Percentiles rank a stretch among this genome's conserved stretches.
phyloP scores from a whole-genome alignment of 2,888 invertebrate genomes.

The Cryptosula pallasiana region DNA sequence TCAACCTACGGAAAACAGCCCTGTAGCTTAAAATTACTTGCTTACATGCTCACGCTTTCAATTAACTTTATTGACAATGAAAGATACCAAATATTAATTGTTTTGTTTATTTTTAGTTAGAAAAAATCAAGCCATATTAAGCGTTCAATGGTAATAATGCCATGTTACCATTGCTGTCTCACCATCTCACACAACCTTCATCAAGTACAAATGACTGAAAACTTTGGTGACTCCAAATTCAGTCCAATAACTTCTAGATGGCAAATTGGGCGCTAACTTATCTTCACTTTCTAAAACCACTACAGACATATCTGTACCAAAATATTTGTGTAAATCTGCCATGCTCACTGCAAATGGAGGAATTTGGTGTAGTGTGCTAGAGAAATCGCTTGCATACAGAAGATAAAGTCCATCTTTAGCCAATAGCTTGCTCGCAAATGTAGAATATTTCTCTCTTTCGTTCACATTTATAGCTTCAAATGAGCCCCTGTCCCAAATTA shows the following conservation, averaged over 20 bases:
- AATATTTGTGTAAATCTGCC: background rate
- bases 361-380: background rate
- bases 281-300: background rate
- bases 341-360: background rate
- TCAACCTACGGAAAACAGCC: too few species aligned
- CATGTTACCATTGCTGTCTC: too few species aligned
- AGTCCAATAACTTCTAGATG: background rate
- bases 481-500: conserved; percentile 13
- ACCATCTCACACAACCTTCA: too few species aligned
- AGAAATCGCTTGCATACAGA: background rate
- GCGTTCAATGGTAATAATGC: too few species aligned
- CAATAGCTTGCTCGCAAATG: background rate
- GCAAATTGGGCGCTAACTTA: background rate
- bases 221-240: background rate
- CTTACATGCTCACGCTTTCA: too few species aligned
- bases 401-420: background rate
- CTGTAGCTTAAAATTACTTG: too few species aligned
- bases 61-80: too few species aligned
- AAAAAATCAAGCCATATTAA: too few species aligned
- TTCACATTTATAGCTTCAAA: conserved; percentile 5
- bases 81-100: too few species aligned
- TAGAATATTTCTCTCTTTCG: background rate
- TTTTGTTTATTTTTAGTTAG: too few species aligned
- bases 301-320: background rate
- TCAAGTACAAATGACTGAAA: background rate